Evolutionary conservation across 2,888 invertebrate species (phyloP).

Genomic region (Acanthopleura granulata): DNA sequence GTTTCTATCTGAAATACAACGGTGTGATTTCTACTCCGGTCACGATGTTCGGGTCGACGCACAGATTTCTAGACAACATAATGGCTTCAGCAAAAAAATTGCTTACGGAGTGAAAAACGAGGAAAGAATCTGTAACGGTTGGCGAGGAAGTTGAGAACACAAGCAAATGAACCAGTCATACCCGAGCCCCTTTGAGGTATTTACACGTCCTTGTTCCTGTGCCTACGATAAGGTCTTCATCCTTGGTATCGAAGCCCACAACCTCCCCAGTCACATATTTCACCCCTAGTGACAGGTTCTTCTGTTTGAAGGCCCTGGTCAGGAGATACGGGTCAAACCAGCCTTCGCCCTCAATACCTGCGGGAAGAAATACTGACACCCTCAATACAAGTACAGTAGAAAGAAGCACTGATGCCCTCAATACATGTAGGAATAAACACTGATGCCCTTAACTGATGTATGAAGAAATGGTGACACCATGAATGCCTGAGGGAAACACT

Average conservation of each 20-base stretch:
- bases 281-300: constrained; percentile 81
- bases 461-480: not conserved
- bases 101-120: no score
- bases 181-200: no score
- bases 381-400: not conserved
- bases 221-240: not conserved
- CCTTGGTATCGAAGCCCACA: constrained; percentile 77
- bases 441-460: not conserved
- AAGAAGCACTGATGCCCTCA: not conserved
- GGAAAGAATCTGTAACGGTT: no score
- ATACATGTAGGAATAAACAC: not conserved
- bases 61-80: no score
- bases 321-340: constrained; percentile 93
- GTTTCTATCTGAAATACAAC: no score
- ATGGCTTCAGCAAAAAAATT: no score
- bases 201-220: no score
- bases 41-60: no score
- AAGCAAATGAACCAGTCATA: no score
- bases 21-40: no score
- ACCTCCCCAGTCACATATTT: constrained; percentile 84
- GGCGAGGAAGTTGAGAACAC: no score
- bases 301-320: constrained; percentile 81
- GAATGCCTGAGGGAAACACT: no score
- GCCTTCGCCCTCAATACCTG: constrained; percentile 88
- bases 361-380: constrained; percentile 2